Evolutionary conservation across 2,797 vertebrate species (phyloP).

Genomic region (Tiaroga cobitis): DNA sequence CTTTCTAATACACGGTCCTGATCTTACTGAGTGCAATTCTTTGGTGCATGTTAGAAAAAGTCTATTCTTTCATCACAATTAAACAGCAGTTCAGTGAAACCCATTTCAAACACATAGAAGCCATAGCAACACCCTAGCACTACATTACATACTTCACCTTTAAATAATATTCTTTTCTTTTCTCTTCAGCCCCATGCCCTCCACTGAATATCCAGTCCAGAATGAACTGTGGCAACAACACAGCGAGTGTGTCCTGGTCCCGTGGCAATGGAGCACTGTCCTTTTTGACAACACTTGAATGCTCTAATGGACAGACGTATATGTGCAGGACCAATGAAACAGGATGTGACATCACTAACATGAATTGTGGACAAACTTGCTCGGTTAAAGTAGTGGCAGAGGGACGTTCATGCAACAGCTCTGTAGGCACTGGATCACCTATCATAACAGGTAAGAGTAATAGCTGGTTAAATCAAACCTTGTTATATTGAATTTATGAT

Average conservation of each 20-base stretch:
- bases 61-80: too few relatives aligned
- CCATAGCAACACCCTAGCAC: too few relatives aligned
- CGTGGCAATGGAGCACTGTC: conserved; percentile 38
- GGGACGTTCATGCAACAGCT: conserved; percentile 59
- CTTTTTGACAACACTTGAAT: conserved; percentile 35
- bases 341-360: conserved; percentile 58
- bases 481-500: neutral
- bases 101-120: too few relatives aligned
- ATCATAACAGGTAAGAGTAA: conserved; percentile 55
- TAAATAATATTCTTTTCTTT: neutral
- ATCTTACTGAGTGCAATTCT: too few relatives aligned
- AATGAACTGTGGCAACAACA: conserved; percentile 37
- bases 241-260: conserved; percentile 47
- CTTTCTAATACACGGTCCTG: too few relatives aligned
- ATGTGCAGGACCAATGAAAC: conserved; percentile 30
- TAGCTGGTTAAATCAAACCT: neutral
- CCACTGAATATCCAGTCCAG: conserved; percentile 44
- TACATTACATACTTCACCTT: neutral
- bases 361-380: conserved; percentile 60
- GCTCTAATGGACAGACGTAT: conserved; percentile 40
- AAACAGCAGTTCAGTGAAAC: too few relatives aligned
- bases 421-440: conserved; percentile 16
- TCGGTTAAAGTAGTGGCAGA: conserved; percentile 48
- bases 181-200: conserved; percentile 45
- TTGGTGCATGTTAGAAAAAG: too few relatives aligned